Conservation (phyloP, 2,113 vertebrate species). For the Laterallus jamaicensis region DNA sequence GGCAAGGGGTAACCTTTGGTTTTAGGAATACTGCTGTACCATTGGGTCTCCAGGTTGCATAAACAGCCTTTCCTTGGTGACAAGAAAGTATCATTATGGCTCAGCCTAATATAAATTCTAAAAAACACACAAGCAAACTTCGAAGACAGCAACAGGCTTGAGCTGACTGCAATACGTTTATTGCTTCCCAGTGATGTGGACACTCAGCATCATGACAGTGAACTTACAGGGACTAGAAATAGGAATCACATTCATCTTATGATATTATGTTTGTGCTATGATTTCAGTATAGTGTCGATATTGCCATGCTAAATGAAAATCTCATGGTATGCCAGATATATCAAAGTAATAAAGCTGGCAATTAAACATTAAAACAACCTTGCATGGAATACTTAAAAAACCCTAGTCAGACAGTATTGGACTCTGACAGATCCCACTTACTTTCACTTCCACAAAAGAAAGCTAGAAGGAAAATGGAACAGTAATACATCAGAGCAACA, state of each 20-base stretch:
- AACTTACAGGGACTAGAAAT: not conserved
- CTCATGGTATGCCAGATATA: not conserved
- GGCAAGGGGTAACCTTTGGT: not conserved
- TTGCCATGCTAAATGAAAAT: not conserved
- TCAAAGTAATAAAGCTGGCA: not conserved
- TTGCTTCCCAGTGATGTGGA: not conserved
- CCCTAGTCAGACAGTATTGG: not conserved
- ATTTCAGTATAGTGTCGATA: not conserved
- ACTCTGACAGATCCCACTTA: not conserved
- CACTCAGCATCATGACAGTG: not conserved
- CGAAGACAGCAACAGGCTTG: not conserved
- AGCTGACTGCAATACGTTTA: not conserved
- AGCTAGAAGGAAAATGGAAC: not conserved
- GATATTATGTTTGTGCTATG: not conserved
- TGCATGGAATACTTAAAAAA: not conserved
- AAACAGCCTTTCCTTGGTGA: not conserved
- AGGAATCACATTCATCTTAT: not conserved
- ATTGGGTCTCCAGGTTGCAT: not conserved
- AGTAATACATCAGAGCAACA: not conserved
- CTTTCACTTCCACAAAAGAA: not conserved
- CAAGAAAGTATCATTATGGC: not conserved
- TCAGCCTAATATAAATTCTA: not conserved
- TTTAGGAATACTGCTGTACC: not conserved
- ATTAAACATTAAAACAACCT: not conserved
- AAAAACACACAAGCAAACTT: not conserved